phyloP scores from a whole-genome alignment of 1,140 invertebrate species.

The Anoplophora glabripennis region DNA sequence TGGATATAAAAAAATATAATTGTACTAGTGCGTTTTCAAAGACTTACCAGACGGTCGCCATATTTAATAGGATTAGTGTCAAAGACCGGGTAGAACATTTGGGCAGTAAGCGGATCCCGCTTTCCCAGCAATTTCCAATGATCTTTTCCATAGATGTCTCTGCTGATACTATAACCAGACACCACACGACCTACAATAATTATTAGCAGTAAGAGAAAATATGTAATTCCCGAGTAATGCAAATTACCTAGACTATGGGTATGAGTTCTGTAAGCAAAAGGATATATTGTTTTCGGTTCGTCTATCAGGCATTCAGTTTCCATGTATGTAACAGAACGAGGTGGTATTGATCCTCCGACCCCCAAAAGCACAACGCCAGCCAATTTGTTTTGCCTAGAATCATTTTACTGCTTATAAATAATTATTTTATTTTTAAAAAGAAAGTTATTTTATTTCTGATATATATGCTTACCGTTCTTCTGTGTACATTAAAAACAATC shows the following conservation, averaged over 20 bases:
- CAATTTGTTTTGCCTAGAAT: constrained; percentile 56
- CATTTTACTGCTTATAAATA: not conserved
- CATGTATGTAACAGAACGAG: constrained; percentile 75
- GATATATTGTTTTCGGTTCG: constrained; percentile 83
- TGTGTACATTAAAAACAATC: constrained; percentile 77
- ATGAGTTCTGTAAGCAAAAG: constrained; percentile 93
- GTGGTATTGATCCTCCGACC: constrained; percentile 73
- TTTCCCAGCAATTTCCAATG: constrained; percentile 86
- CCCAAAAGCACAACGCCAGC: constrained; percentile 87
- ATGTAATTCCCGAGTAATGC: not conserved
- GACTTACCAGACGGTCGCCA: constrained; percentile 71
- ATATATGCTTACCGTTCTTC: constrained; percentile 60
- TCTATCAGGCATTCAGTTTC: constrained; percentile 80
- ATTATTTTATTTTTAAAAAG: not conserved
- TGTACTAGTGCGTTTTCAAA: not conserved
- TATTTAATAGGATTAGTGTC: constrained; percentile 58
- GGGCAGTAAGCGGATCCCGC: constrained; percentile 84
- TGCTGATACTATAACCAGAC: constrained; percentile 76
- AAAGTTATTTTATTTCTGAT: not conserved
- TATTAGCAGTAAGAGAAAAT: not conserved
- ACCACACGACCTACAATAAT: constrained; percentile 70
- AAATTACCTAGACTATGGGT: constrained; percentile 80
- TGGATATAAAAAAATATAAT: constrained; percentile 1
- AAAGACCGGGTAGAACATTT: constrained; percentile 93
- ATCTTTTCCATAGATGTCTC: constrained; percentile 57